These are phyloP conservation scores for Diplodus sargus DNA, from an alignment of 2,797 vertebrate species.

Conservation along the genomic window DNA sequence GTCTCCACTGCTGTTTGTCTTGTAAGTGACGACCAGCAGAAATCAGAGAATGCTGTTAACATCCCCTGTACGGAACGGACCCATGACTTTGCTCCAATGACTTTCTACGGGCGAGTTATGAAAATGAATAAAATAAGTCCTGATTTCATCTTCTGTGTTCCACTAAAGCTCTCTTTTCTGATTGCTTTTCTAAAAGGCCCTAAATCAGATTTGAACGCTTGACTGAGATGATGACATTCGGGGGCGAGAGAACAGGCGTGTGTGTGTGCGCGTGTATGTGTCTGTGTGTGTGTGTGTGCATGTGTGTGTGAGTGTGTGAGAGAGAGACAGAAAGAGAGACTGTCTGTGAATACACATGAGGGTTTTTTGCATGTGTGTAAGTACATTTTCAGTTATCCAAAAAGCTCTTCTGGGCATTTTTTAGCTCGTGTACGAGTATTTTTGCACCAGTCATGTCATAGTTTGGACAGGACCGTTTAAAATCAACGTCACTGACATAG, in stretches of 20 bases:
- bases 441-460: slow-evolving; percentile 18
- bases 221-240: slow-evolving; percentile 64
- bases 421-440: not conserved
- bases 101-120: slow-evolving; percentile 40
- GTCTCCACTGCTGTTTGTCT: slow-evolving; percentile 26
- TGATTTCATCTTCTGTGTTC: slow-evolving; percentile 60
- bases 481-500: not conserved
- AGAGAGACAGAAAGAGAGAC: not conserved
- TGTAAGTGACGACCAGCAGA: slow-evolving; percentile 6
- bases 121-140: slow-evolving; percentile 65
- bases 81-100: slow-evolving; percentile 53
- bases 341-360: slow-evolving; percentile 9
- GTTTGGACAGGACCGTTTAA: slow-evolving; percentile 11
- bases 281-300: not conserved
- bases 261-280: slow-evolving; percentile 9
- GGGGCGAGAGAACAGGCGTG: slow-evolving; percentile 24
- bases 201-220: slow-evolving; percentile 68
- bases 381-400: slow-evolving; percentile 13
- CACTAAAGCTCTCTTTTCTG: slow-evolving; percentile 58
- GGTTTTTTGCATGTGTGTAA: slow-evolving; percentile 5
- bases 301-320: not conserved
- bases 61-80: slow-evolving; percentile 5
- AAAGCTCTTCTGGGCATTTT: slow-evolving; percentile 19
- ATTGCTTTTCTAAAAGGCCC: slow-evolving; percentile 65
- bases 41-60: slow-evolving; percentile 23